These are phyloP conservation scores for Sesia apiformis DNA, from an alignment of 2,888 invertebrate genomes.

Conservation along the genomic window DNA sequence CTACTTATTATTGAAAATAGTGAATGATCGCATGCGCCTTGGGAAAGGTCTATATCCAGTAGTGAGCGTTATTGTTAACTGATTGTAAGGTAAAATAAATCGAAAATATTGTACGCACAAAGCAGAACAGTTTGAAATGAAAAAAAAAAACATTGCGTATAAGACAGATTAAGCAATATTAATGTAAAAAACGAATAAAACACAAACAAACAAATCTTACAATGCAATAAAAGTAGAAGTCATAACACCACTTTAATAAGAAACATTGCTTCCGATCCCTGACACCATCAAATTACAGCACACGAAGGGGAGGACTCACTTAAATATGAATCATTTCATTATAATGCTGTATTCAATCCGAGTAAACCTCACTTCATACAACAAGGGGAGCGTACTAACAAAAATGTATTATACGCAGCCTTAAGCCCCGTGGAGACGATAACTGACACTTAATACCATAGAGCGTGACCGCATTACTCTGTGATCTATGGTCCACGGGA, in stretches of 20 bases:
- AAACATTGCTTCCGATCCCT: constrained; percentile 67
- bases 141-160: too few relatives aligned
- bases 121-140: too few relatives aligned
- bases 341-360: constrained; percentile 73
- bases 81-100: too few relatives aligned
- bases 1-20: too few relatives aligned
- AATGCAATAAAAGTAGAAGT: constrained; percentile 31
- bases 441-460: constrained; percentile 73
- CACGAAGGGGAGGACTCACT: constrained; percentile 67
- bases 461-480: constrained; percentile 72
- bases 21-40: too few relatives aligned
- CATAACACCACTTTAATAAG: constrained; percentile 70
- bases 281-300: constrained; percentile 64
- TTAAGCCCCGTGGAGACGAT: constrained; percentile 71
- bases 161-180: too few relatives aligned
- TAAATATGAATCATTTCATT: constrained; percentile 76
- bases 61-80: too few relatives aligned
- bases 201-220: too few relatives aligned
- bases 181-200: too few relatives aligned
- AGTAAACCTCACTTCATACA: constrained; percentile 70
- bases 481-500: constrained; percentile 66
- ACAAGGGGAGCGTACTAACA: constrained; percentile 58
- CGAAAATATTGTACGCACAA: too few relatives aligned
- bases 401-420: constrained; percentile 54
- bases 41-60: too few relatives aligned